Base-by-base conservation (phyloP, 1,140 invertebrate genomes). In the Diprion similis region DNA sequence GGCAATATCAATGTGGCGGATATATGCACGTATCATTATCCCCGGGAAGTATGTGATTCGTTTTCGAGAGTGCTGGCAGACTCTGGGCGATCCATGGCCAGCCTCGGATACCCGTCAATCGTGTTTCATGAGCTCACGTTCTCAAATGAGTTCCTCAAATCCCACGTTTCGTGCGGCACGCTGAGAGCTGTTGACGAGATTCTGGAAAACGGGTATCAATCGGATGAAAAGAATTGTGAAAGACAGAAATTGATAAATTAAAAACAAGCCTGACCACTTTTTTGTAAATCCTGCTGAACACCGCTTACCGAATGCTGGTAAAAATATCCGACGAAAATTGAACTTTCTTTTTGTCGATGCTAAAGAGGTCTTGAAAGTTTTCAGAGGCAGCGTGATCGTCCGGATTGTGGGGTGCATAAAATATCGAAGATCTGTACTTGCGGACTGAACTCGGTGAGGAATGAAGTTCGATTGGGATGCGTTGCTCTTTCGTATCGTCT, bases 341-440 rank as follows among this genome's bases (percentile, higher is more conserved):
- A 59, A 59, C 6, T 59, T 59, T 37, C 24, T 59, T 59, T 59
- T 8, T 9, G 51, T 59, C 9, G 51, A 4, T 9, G 51, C n/a
- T 59, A 59, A 59, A 59, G n/a, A 17, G 51, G n/a, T 59, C 51
- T 59, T 8, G n/a, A 9, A 17, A 59, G 51, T 59, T 8, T 17
- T 59, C 51, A 59, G n/a, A 59, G 51, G 51, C n/a, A 8, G n/a
- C 9, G 9, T 59, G 11, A 59, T 59, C 11, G 51, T 59, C 51
- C 11, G 51, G 51, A 59, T 13, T 15, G 66, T 45, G 66, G 66
- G 66, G 66, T 68, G 66, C 66, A 68, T 68, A 68, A 68, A 68
- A 68, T 68, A 64, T 64, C 17, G 8, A 64, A 64, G 24, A 37
- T 37, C 24, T 37, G 24, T 37, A 37, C 24, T 59, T 17, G n/a